Evolutionary conservation across 2,888 invertebrate species (phyloP), one percentile per base, ranked within the genome.

Genomic region (Seira musarum): DNA sequence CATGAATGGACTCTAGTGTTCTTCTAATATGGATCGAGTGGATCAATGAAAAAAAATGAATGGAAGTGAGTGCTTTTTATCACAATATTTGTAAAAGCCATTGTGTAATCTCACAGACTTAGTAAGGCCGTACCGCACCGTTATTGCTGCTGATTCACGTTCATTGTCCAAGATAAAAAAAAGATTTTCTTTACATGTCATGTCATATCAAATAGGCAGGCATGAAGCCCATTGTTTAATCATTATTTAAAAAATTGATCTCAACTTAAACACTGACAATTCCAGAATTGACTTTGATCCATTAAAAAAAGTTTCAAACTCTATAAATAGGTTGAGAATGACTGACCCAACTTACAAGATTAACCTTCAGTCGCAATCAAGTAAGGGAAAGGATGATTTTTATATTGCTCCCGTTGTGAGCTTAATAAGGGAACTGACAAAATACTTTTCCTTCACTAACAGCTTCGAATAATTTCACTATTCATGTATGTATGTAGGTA

Each of bases 301-400:
- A n/a, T 13, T 13, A 13, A 2, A 49, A n/a, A 49, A 3, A 30
- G 30, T 8, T 30, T 8, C 8, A 8, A 30, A 5, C 30, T 30
- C 8, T 5, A 30, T 30, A 30, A 15, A 49, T 8, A 73, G 76
- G 40, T 67, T 49, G 35, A 49, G 49, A 80, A 82, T 80, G 82
- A 82, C 81, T 78, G 79, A 79, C 71, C 73, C 49, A 13, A 13
- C 17, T 49, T 15, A 49, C 83, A 66, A 81, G 79, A 83, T 83
- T 83, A 81, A 79, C 81, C 81, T 73, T 79, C 64, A 35, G 15
- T 66, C 68, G 49, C 17, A n/a, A 15, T 3, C 17, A 49, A n/a
- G 70, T 78, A 65, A 76, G 81, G 81, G 81, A 81, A 66, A 74
- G 66, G 46, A 35, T 22, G 53, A 46, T 22, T 71, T 68, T 46